Evolutionary conservation across 2,888 invertebrate species (phyloP).

Genomic region (Lithosia quadra): DNA sequence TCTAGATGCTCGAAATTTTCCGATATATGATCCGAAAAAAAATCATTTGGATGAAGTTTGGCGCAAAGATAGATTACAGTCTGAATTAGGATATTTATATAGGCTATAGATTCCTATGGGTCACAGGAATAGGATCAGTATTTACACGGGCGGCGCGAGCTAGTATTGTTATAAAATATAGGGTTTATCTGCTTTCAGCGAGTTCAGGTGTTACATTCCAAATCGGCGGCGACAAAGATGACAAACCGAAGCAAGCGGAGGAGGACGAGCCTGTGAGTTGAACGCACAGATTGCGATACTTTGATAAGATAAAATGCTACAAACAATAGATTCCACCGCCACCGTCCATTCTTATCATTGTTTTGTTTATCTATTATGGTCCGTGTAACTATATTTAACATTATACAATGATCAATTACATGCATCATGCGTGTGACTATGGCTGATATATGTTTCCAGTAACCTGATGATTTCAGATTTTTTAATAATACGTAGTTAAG

Average conservation of each 20-base stretch:
- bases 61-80: neutral
- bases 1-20: too few species aligned
- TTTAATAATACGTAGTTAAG: neutral
- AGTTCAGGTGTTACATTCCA: conserved; percentile 90
- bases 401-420: conserved; percentile 44
- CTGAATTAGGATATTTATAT: neutral
- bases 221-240: conserved; percentile 88
- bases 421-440: conserved; percentile 10
- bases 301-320: conserved; percentile 58
- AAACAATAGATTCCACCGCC: conserved; percentile 50
- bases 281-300: conserved; percentile 43
- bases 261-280: conserved; percentile 86
- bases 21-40: too few species aligned
- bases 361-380: conserved; percentile 53
- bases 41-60: too few species aligned
- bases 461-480: neutral
- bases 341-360: conserved; percentile 49
- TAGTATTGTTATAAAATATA: neutral
- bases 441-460: neutral
- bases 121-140: too few species aligned
- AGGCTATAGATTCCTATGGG: too few species aligned
- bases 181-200: conserved; percentile 65
- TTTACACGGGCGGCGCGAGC: too few species aligned
- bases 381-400: conserved; percentile 37
- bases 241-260: conserved; percentile 85